Base-by-base conservation (phyloP, 2,888 invertebrate species). In the Leptinotarsa haldemani region DNA sequence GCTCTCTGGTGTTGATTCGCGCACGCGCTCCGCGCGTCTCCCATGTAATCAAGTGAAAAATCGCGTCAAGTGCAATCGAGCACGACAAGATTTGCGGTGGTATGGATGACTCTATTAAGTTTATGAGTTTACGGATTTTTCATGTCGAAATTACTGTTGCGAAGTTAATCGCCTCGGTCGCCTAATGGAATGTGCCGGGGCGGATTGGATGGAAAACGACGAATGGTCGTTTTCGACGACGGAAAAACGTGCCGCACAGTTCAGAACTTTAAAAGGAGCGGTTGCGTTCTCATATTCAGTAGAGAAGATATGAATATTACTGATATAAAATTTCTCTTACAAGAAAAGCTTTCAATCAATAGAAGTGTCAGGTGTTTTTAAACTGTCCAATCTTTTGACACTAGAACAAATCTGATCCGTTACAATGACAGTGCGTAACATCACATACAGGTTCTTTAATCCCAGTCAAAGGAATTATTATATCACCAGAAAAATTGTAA, bases 1-100 rank as follows among this genome's bases (percentile, higher is more conserved):
- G 77, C 73, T 74, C 74, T 70, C 72, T 73, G 75, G 77, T 80
- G 80, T 82, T 82, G 74, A 76, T 71, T 16, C 69, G 79, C 83
- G 83, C 82, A 78, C 77, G 81, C 82, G 80, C 78, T 9, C 16
- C 22, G 16, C 50, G 46, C 40, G 63, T 53, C 56, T n/a, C 47
- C 58, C 50, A 47, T 40, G 46, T 69, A 75, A 75, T 75, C 73
- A 64, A 61, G 61, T 50, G 76, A 71, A 70, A 71, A 70, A 76
- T 76, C 76, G 71, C 20, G 67, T 76, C 66, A 70, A 63, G 74
- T 67, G 67, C 52, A 72, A 74, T 70, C 65, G 74, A 66, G 71
- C 52, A 52, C n/a, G 18, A 47, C 63, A 52, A 67, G 65, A 69
- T 66, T 66, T 66, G 13, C 66, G 50, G 30, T 20, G 18, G 67